Evolutionary conservation across 2,797 vertebrate species (phyloP).

Genomic region (Apodemus agrarius): DNA sequence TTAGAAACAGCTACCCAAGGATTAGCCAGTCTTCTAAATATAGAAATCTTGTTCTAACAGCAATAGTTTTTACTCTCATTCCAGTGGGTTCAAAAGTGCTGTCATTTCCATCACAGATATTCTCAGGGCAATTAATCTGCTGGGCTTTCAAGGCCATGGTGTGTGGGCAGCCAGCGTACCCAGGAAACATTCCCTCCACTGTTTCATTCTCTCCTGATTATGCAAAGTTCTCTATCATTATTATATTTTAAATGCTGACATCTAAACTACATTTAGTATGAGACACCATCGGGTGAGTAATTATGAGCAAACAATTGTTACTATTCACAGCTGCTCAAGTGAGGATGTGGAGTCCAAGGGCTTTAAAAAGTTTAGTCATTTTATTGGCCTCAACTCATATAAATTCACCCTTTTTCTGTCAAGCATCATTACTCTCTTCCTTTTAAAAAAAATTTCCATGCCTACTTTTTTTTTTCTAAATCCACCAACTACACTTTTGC

Average conservation of each 20-base stretch:
- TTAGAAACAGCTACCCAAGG: background rate
- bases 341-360: background rate
- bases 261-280: conserved; percentile 35
- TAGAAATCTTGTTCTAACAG: background rate
- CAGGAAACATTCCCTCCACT: background rate
- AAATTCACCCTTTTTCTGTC: background rate
- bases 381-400: background rate
- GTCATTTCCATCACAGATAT: background rate
- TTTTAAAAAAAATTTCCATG: too few relatives aligned
- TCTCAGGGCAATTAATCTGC: background rate
- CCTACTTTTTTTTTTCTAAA: background rate
- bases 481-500: background rate
- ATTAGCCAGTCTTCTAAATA: background rate
- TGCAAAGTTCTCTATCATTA: background rate
- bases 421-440: background rate
- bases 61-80: background rate
- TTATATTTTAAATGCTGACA: conserved; percentile 1
- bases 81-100: background rate
- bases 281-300: background rate
- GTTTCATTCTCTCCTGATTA: background rate
- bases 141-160: background rate
- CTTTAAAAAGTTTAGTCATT: background rate
- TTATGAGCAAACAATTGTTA: conserved; percentile 32
- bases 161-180: background rate
- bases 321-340: background rate